Evolutionary conservation across 2,797 vertebrate species (phyloP).

Genomic region (Picus viridis): DNA sequence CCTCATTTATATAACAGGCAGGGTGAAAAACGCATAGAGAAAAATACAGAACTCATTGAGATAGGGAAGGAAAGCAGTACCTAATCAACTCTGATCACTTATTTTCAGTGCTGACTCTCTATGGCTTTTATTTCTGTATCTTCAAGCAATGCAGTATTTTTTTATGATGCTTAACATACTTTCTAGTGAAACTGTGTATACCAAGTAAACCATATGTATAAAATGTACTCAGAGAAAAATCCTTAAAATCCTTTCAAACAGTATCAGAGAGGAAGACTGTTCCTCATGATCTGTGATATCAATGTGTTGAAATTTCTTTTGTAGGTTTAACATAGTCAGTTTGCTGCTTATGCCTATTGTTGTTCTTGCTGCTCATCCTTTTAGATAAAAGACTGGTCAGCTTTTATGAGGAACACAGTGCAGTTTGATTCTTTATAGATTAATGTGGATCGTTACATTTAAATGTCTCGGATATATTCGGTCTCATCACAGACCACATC

Average conservation of each 20-base stretch:
- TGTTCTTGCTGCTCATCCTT: conserved; percentile 23
- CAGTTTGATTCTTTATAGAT: conserved; percentile 56
- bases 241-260: neutral
- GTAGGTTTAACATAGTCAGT: conserved; percentile 53
- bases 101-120: neutral
- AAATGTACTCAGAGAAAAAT: neutral
- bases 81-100: neutral
- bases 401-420: conserved; percentile 45
- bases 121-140: neutral
- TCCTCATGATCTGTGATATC: conserved; percentile 42
- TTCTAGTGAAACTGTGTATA: neutral
- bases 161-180: neutral
- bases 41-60: neutral
- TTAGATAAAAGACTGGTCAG: conserved; percentile 53
- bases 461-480: conserved; percentile 46
- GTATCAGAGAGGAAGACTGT: neutral
- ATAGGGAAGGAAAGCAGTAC: neutral
- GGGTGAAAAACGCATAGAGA: neutral
- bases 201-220: neutral
- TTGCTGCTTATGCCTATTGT: conserved; percentile 11
- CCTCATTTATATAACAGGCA: neutral
- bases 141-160: neutral
- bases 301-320: conserved; percentile 54
- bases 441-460: conserved; percentile 50
- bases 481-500: conserved; percentile 4